Base-by-base conservation (phyloP, 2,888 invertebrate genomes). In the Epicampocera succincta region DNA sequence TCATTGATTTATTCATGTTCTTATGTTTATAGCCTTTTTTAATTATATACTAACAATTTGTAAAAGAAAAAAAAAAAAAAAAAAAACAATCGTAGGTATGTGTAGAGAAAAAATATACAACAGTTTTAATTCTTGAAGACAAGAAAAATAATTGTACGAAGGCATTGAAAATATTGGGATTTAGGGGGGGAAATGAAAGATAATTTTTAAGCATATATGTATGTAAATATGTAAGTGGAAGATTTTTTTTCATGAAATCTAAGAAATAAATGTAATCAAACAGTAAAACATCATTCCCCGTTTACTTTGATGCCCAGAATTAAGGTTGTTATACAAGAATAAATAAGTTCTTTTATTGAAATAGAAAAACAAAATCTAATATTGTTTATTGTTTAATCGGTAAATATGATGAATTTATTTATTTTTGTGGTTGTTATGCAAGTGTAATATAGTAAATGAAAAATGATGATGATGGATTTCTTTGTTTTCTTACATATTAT, bases 31-130 rank as follows among this genome's bases (percentile, higher is more conserved):
- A 81, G 76, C 76, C 72, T 77, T 65, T 54, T 74, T 60, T 33
- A n/a, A 72, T 74, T 69, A 77, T 75, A 72, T 71, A 71, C 63
- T 75, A 60, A 69, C 60, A 65, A 52, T 21, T 40, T 66, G 33
- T 52, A 52, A 50, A 46, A 54, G n/a, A 15, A n/a, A 68, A 38
- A n/a, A n/a, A n/a, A n/a, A n/a, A n/a, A n/a, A n/a, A n/a, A n/a
- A 48, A 68, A n/a, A 71, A 5, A 40, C 8, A 54, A 29, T 60
- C 9, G 42, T 25, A 44, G 21, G n/a, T 38, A 61, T 9, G 33
- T 61, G 38, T 21, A 60, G 46, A 68, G 40, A 73, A 72, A 58
- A 56, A 75, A 81, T 81, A 2, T 82, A 78, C 81, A 81, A 71
- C 17, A 75, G 63, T 71, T 71, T 61, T 42, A 29, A 63, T 63